Evolutionary conservation across 2,113 vertebrate species (phyloP).

Genomic region (Castor canadensis): DNA sequence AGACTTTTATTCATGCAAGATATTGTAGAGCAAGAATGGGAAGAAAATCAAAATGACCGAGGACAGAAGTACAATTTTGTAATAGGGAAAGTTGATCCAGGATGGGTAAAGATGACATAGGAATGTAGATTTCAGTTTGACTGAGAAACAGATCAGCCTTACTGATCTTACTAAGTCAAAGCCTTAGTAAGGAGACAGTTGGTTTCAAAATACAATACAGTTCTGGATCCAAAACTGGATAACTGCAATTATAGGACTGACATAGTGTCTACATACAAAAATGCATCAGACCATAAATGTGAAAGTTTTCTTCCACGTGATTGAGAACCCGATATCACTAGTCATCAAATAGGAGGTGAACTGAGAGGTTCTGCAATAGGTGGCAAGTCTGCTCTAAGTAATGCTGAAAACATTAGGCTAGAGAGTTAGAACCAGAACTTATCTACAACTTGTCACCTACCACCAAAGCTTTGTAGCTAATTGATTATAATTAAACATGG

Average conservation of each 20-base stretch:
- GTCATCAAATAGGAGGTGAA: neutral
- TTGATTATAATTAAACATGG: neutral
- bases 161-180: no score
- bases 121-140: neutral
- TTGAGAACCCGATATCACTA: neutral
- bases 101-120: no score
- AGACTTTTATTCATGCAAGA: neutral
- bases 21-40: neutral
- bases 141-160: no score
- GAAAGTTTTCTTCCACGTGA: neutral
- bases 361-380: neutral
- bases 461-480: neutral
- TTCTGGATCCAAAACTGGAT: neutral
- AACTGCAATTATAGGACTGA: neutral
- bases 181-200: no score
- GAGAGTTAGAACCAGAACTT: neutral
- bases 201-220: no score
- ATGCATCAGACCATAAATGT: accelerated
- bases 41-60: neutral
- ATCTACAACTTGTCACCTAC: neutral
- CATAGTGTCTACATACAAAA: neutral
- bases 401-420: neutral
- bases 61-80: neutral
- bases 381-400: neutral
- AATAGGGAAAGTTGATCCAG: neutral